Evolutionary conservation across 2,797 vertebrate species (phyloP), one percentile per base, ranked within the genome.

Genomic region (Hirundo rustica): DNA sequence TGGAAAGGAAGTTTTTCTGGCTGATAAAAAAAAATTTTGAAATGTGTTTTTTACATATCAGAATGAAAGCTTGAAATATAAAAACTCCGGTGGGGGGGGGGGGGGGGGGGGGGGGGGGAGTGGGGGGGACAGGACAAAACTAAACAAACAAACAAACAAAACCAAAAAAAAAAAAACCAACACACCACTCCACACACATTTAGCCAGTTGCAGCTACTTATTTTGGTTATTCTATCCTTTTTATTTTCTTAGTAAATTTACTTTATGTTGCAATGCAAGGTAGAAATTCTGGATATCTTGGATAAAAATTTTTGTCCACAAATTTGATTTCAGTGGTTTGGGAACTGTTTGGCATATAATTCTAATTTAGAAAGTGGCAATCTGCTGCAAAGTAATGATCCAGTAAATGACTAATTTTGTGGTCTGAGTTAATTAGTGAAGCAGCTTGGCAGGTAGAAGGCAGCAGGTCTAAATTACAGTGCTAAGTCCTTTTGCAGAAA

Each of bases 321-420:
- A 68, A 80, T 54, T 80, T 72, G 11, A 58, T 89, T 95, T 94
- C 16, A 27, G 27, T 70, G 55, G 34, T 42, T 81, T 93, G 44
- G 64, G 44, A 76, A 70, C 34, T 36, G 47, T 72, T 70, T 38
- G 36, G 7, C 16, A 78, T 66, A 40, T 45, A 62, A 60, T 58
- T 96, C 90, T 66, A 81, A 84, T 81, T 90, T 76, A 67, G 70
- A 92, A 90, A 79, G 74, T 75, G 62, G 57, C 67, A 75, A 66
- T 78, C 83, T 93, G 42, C 82, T 81, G 51, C 48, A 82, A 93
- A 79, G 58, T 67, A 88, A 73, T 4, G 48, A 96, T 75, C 74
- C 51, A 42, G 53, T 89, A 84, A 96, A 92, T 94, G 79, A 94
- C 89, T 95, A 91, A 96, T 96, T 95, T 96, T 96, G 96, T 95